Conservation (phyloP, 2,113 vertebrate genomes). For the Cariama cristata region DNA sequence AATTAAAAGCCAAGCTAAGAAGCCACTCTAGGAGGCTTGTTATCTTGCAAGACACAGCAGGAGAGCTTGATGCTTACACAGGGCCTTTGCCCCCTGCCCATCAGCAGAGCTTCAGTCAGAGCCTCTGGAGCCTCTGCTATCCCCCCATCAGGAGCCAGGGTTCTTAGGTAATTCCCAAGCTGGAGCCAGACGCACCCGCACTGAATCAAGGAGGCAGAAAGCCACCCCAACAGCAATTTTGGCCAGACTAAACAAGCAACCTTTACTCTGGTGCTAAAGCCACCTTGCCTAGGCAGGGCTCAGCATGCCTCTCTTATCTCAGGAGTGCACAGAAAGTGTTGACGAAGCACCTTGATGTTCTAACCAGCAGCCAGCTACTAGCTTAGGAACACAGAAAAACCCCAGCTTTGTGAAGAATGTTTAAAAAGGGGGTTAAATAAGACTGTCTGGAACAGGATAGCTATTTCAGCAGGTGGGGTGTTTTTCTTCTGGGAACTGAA, state of each 20-base stretch:
- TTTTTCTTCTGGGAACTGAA: not conserved
- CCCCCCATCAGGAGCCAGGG: not conserved
- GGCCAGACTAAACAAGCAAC: slow-evolving; percentile 56
- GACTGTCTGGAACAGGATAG: not conserved
- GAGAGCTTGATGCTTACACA: not conserved
- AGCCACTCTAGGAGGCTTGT: not conserved
- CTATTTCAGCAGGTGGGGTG: not conserved
- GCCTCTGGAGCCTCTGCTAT: not conserved
- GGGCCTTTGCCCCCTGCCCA: not conserved
- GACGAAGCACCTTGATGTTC: not conserved
- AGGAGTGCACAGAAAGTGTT: not conserved
- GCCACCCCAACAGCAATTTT: not conserved
- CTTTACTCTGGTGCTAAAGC: slow-evolving; percentile 38
- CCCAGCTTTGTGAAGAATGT: not conserved
- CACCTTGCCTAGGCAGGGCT: not conserved
- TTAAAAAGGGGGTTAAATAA: not conserved
- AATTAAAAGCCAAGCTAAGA: not conserved
- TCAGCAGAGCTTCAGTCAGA: not conserved
- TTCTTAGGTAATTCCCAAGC: not conserved
- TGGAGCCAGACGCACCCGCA: not conserved
- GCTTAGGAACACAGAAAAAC: not conserved
- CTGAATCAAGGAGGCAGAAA: not conserved
- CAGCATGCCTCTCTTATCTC: not conserved
- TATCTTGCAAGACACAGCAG: not conserved
- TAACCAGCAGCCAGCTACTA: not conserved